phyloP scores from a whole-genome alignment of 2,113 vertebrate genomes.

The Psittacara wagleri region DNA sequence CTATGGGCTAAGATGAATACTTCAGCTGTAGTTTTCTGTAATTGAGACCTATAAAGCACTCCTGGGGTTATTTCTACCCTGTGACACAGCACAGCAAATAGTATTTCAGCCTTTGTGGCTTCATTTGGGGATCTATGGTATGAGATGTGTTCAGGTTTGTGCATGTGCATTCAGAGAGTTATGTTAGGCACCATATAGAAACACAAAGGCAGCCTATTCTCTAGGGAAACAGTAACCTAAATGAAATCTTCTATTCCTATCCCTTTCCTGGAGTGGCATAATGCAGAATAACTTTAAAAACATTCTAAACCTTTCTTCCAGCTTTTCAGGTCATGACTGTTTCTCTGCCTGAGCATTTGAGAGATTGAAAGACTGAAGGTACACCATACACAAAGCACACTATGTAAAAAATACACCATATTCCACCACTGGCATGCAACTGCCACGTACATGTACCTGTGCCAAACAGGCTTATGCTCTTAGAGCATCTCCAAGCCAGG shows the following conservation, averaged over 20 bases:
- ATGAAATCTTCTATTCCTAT: neutral
- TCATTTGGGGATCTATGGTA: neutral
- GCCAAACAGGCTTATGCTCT: neutral
- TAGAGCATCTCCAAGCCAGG: neutral
- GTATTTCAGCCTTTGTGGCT: neutral
- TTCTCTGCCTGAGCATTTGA: neutral
- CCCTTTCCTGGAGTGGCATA: neutral
- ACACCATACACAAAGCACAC: neutral
- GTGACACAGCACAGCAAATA: neutral
- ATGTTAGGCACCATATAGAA: neutral
- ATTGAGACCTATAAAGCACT: neutral
- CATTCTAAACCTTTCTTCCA: neutral
- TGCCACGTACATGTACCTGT: neutral
- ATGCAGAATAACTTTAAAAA: neutral
- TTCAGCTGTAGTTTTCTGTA: constrained; percentile 1
- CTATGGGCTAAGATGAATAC: neutral
- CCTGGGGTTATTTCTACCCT: neutral
- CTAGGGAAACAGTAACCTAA: neutral
- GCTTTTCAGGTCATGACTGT: neutral
- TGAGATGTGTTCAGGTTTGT: neutral
- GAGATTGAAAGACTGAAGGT: neutral
- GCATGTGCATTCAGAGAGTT: neutral
- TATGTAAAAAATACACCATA: neutral
- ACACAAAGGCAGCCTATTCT: neutral
- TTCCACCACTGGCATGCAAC: neutral